Evolutionary conservation across 2,113 vertebrate genomes (phyloP).

Genomic region (Bos taurus): DNA sequence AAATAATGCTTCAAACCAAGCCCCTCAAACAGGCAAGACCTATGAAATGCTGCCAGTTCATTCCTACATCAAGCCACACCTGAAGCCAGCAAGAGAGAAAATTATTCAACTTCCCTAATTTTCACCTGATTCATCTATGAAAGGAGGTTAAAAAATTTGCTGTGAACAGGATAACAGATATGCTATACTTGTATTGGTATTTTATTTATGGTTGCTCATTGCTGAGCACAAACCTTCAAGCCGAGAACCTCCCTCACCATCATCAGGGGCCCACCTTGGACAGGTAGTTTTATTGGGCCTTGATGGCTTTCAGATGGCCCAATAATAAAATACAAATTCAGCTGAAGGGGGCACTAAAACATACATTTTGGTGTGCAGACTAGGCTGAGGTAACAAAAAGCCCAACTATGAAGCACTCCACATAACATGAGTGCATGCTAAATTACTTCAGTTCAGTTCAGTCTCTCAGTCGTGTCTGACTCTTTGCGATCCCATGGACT

Average conservation of each 20-base stretch:
- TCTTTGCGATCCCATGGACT: background rate
- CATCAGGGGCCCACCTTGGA: background rate
- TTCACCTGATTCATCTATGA: background rate
- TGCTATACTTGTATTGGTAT: background rate
- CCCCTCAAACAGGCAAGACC: background rate
- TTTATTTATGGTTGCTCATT: background rate
- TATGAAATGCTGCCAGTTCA: background rate
- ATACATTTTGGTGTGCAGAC: background rate
- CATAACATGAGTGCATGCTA: background rate
- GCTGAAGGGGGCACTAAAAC: background rate
- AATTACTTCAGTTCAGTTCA: background rate
- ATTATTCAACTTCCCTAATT: background rate
- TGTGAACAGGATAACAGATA: background rate
- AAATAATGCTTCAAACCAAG: background rate
- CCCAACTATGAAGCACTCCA: background rate
- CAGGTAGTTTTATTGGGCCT: background rate
- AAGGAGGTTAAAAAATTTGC: background rate
- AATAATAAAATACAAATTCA: background rate
- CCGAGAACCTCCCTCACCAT: background rate
- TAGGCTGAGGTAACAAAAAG: background rate
- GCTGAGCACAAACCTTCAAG: background rate
- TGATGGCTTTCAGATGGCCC: background rate
- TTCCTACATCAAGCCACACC: background rate
- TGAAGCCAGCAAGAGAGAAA: background rate
- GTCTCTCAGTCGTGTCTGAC: background rate